A percentile compares a stretch with the other conserved stretches of the same genome.
Evolutionary conservation across 2,797 vertebrate genomes (phyloP).

Genomic region (Nothura maculosa): DNA sequence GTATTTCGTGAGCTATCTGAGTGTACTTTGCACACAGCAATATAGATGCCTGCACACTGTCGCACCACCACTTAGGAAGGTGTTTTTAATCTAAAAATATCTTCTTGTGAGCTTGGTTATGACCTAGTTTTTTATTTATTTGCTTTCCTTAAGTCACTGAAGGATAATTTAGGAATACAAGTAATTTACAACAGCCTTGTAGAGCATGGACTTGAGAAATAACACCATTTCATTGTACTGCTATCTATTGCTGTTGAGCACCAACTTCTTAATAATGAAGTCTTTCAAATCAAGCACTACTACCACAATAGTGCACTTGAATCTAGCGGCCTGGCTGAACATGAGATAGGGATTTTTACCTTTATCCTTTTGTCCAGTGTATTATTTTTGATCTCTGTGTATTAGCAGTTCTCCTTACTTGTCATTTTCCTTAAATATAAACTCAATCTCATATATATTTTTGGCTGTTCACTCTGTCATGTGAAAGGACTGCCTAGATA

Average conservation of each 20-base stretch:
- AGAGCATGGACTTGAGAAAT: slow-evolving; percentile 16
- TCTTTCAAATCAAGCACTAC: slow-evolving; percentile 59
- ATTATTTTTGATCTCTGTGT: slow-evolving; percentile 69
- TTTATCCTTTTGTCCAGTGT: slow-evolving; percentile 49
- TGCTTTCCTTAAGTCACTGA: slow-evolving; percentile 21
- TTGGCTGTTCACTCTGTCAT: neutral
- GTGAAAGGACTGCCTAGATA: neutral
- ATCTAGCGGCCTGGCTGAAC: slow-evolving; percentile 60
- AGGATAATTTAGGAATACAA: slow-evolving; percentile 46
- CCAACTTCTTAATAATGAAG: slow-evolving; percentile 72
- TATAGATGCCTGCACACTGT: neutral
- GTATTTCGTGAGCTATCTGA: neutral
- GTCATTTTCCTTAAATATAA: slow-evolving; percentile 34
- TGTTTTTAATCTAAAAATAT: slow-evolving; percentile 7
- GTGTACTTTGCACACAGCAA: neutral
- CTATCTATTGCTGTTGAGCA: slow-evolving; percentile 26
- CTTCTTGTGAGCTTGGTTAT: slow-evolving; percentile 33
- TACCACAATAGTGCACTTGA: slow-evolving; percentile 63
- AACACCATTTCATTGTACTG: neutral
- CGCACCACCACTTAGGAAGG: neutral
- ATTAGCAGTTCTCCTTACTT: slow-evolving; percentile 60
- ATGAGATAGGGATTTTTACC: slow-evolving; percentile 31
- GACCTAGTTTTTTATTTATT: slow-evolving; percentile 11
- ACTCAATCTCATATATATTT: slow-evolving; percentile 35
- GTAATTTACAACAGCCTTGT: slow-evolving; percentile 39